Percentiles rank a stretch among this genome's conserved stretches.
These are phyloP conservation scores for Neolamprologus brichardi DNA, from an alignment of 2,113 vertebrate species.

Conservation along the genomic window DNA sequence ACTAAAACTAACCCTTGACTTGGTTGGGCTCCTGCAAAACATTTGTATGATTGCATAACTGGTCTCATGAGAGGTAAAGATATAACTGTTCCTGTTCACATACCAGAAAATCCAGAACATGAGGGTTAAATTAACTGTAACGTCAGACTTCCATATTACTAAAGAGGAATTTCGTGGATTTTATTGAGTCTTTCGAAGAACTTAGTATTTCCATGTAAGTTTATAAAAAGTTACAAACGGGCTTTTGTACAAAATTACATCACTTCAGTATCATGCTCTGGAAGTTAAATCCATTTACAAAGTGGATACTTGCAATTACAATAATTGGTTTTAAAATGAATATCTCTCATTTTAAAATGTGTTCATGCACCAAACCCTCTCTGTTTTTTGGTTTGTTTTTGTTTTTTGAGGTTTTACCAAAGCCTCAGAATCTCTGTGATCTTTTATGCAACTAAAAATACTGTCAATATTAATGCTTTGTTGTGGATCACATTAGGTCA, in stretches of 20 bases:
- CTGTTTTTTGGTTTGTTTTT: neutral
- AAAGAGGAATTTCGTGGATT: neutral
- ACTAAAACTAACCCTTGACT: neutral
- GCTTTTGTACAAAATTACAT: neutral
- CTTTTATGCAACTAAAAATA: neutral
- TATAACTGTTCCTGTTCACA: neutral
- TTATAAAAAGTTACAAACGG: neutral
- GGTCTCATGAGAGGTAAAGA: neutral
- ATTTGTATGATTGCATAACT: neutral
- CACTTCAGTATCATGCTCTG: neutral
- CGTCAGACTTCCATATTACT: neutral
- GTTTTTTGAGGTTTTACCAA: neutral
- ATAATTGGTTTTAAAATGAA: neutral
- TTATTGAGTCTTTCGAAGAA: neutral
- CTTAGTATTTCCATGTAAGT: neutral
- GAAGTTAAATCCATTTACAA: neutral
- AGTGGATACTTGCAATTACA: neutral
- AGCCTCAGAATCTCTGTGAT: neutral
- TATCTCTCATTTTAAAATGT: neutral
- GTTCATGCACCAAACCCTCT: neutral
- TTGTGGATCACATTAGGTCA: neutral
- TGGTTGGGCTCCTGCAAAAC: neutral
- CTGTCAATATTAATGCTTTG: neutral
- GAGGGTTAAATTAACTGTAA: neutral
- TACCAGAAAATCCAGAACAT: neutral